Base-by-base conservation (phyloP, 2,797 vertebrate genomes). In the Acanthornis magna region DNA sequence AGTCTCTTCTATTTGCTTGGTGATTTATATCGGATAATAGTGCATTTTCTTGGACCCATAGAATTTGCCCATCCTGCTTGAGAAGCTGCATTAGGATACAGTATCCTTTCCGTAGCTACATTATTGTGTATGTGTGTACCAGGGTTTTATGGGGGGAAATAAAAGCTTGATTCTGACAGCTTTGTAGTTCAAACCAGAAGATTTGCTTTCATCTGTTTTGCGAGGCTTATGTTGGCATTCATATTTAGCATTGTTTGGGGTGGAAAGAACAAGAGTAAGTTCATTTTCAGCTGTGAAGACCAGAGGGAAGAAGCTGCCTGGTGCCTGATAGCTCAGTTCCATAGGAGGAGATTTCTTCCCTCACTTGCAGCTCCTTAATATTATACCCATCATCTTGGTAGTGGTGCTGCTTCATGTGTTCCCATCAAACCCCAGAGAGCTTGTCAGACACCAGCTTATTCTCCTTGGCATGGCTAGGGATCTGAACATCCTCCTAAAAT, bases 401-500 rank as follows among this genome's bases (percentile, higher is more conserved):
- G 47, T 78, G 30, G 53, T 93, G 40, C 66, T 88, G 72, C 93
- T 95, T 91, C 76, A 34, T 62, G 71, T 71, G 81, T 68, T 92
- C 88, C 83, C 82, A 67, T 85, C 72, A 81, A 83, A 78, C 55
- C 50, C 62, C n/a, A 43, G 75, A 78, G 84, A 83, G 62, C 76
- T 93, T 94, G 89, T 92, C 87, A 91, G 83, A 92, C 57, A 83
- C 54, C 51, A 88, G 26, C 70, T 96, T 90, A 90, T 88, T 96
- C 84, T 96, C 80, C 47, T 54, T 95, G 67, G 77, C 92, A 88
- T 43, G 43, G 48, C 94, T 93, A 95, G 47, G 40, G 60, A 76
- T 92, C 87, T 92, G 85, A 94, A 90, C 80, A 58, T 96, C 92
- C 86, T 84, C 88, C 89, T 91, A 48, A 95, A 93, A 86, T 89